Percentiles rank a stretch among this genome's conserved stretches.
These are phyloP conservation scores for Ictalurus punctatus DNA, from an alignment of 2,113 vertebrate genomes.

Conservation along the genomic window DNA sequence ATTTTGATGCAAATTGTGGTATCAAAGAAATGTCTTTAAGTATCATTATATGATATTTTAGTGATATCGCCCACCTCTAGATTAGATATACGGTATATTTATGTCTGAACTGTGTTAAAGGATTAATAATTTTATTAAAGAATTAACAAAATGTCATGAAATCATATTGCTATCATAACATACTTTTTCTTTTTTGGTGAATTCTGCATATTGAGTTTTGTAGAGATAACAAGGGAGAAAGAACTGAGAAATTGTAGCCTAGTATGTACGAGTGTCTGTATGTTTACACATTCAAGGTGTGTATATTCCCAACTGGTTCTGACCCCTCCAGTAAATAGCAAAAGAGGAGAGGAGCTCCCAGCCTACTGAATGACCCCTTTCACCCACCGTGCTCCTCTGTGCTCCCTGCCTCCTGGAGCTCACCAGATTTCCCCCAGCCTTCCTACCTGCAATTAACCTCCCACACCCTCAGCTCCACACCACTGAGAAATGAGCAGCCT, in stretches of 20 bases:
- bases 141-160: neutral
- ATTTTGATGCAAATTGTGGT: neutral
- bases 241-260: neutral
- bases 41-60: neutral
- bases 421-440: slow-evolving; percentile 54
- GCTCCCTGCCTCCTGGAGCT: slow-evolving; percentile 49
- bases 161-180: neutral
- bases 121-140: neutral
- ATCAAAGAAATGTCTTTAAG: neutral
- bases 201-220: neutral
- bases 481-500: slow-evolving; percentile 51
- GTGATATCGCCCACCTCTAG: neutral
- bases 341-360: slow-evolving; percentile 41
- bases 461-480: slow-evolving; percentile 51
- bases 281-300: slow-evolving; percentile 15
- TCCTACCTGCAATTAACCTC: slow-evolving; percentile 71
- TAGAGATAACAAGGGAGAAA: neutral
- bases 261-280: neutral
- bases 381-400: slow-evolving; percentile 22
- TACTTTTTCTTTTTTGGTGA: neutral
- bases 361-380: slow-evolving; percentile 48
- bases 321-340: slow-evolving; percentile 53
- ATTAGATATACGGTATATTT: neutral
- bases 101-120: neutral
- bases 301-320: slow-evolving; percentile 27